A percentile compares a stretch with the other conserved stretches of the same genome.
Conservation (phyloP, 2,113 vertebrate species). For the Anhinga anhinga region DNA sequence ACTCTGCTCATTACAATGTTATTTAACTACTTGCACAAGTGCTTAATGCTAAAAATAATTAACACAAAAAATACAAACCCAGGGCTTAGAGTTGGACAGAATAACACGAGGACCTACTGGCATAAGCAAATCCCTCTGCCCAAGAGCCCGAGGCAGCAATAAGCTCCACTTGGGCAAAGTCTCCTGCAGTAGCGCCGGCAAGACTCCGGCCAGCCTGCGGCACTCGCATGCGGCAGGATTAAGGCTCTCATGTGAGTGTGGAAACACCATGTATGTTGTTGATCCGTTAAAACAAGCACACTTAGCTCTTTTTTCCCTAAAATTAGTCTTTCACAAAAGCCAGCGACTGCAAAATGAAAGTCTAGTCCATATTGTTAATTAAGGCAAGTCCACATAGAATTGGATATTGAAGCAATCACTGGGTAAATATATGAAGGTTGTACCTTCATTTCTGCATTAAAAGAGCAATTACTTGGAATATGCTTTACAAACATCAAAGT, state of each 20-base stretch:
- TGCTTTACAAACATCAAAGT: conserved; percentile 18
- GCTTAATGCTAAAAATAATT: neutral
- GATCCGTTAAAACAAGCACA: neutral
- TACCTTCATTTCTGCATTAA: conserved; percentile 41
- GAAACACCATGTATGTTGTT: neutral
- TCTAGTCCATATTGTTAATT: neutral
- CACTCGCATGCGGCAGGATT: fast-evolving
- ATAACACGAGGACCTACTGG: neutral
- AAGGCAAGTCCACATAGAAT: neutral
- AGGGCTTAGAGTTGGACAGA: neutral
- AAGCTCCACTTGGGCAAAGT: neutral
- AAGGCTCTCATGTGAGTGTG: neutral
- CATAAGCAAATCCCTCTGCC: neutral
- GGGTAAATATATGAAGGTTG: neutral
- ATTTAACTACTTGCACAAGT: neutral
- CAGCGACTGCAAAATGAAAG: neutral
- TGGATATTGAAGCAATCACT: neutral
- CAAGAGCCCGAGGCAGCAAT: neutral
- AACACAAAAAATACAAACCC: neutral
- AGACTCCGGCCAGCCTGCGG: neutral
- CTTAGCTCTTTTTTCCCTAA: neutral
- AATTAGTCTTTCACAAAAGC: neutral
- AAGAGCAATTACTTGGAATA: conserved; percentile 42
- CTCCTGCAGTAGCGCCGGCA: neutral
- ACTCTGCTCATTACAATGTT: neutral